Percentiles rank a stretch among this genome's conserved stretches.
Conservation (phyloP, 2,113 vertebrate genomes). For the Charadrius vociferus region DNA sequence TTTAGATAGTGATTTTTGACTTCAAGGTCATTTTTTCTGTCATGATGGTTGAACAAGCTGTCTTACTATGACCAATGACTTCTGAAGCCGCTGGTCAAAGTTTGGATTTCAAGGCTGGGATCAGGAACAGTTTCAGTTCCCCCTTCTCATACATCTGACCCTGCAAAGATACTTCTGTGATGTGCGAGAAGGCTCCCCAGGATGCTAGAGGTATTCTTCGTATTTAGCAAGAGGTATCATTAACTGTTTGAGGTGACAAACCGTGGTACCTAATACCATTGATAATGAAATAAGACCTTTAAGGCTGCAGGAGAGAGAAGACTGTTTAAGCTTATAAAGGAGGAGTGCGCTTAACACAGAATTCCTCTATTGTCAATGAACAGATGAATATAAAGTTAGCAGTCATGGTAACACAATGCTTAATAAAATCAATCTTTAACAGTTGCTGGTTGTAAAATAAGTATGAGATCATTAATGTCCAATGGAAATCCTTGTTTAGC, state of each 20-base stretch:
- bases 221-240: not conserved
- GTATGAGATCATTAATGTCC: not conserved
- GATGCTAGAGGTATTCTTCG: not conserved
- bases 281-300: not conserved
- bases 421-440: not conserved
- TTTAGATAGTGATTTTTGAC: conserved; percentile 31
- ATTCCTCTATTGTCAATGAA: not conserved
- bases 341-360: not conserved
- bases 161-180: not conserved
- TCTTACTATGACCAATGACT: conserved; percentile 13
- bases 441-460: not conserved
- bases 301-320: not conserved
- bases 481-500: not conserved
- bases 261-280: fast-evolving
- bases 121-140: not conserved
- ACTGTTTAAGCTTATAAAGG: not conserved
- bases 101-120: not conserved
- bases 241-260: fast-evolving
- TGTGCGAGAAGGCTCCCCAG: not conserved
- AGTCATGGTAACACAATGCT: not conserved
- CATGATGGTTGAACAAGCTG: not conserved
- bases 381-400: not conserved
- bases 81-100: not conserved
- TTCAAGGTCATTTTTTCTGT: conserved; percentile 28
- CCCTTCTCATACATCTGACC: not conserved